Conservation (phyloP, 2,113 vertebrate species). For the Perognathus longimembris region DNA sequence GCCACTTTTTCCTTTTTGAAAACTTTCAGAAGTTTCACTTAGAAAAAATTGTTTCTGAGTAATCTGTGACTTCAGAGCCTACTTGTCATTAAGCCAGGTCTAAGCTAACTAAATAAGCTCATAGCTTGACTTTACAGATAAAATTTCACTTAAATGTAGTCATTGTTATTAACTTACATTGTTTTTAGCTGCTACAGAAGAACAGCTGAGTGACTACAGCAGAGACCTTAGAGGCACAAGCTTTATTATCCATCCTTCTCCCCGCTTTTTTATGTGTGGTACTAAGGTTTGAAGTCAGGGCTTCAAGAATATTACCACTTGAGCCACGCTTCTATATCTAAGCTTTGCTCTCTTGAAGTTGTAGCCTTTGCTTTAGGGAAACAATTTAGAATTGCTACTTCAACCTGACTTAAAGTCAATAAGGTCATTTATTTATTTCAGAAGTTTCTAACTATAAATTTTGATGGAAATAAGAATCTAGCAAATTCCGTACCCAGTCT, state of each 20-base stretch:
- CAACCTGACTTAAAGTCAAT: not conserved
- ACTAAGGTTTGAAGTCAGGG: too few species aligned
- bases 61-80: constrained; percentile 4
- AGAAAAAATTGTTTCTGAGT: constrained; percentile 12
- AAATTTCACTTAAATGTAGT: not conserved
- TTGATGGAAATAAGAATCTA: not conserved
- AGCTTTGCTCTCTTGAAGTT: not conserved
- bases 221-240: not conserved
- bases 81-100: not conserved
- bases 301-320: too few species aligned
- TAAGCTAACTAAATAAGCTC: not conserved
- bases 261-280: too few species aligned
- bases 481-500: not conserved
- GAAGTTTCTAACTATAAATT: constrained; percentile 27
- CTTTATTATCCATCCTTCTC: too few species aligned
- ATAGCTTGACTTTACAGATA: constrained; percentile 17
- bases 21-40: constrained; percentile 21
- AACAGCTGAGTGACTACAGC: not conserved
- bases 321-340: too few species aligned
- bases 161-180: not conserved
- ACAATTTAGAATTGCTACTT: not conserved
- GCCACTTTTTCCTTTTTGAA: constrained; percentile 12
- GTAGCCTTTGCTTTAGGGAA: not conserved
- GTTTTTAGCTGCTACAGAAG: not conserved
- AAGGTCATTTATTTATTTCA: not conserved